Conservation (phyloP, 2,888 invertebrate species). For the Morpho achilles region DNA sequence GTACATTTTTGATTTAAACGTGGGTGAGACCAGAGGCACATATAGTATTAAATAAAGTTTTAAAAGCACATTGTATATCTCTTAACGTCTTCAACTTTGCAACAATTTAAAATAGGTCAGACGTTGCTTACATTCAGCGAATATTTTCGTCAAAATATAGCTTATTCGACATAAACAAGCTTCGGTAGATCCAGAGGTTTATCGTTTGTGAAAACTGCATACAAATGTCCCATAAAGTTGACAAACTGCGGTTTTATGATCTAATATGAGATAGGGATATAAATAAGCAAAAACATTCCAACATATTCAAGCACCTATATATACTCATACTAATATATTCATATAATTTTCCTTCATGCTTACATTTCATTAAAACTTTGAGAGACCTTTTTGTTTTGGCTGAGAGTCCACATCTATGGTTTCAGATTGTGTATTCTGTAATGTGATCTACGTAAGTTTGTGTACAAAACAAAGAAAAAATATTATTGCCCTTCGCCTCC, state of each 20-base stretch:
- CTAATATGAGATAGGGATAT: constrained; percentile 7
- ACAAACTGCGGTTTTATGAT: constrained; percentile 21
- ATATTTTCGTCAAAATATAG: constrained; percentile 1
- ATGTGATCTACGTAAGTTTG: no score
- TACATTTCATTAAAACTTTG: no score
- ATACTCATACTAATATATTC: background rate
- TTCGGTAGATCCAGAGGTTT: constrained; percentile 11
- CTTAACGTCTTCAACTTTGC: background rate
- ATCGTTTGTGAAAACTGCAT: constrained; percentile 22
- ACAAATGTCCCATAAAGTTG: constrained; percentile 19
- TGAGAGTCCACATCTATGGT: no score
- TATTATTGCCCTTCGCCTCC: no score
- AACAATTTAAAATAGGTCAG: background rate
- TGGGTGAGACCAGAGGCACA: no score
- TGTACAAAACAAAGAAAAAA: no score
- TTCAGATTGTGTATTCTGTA: no score
- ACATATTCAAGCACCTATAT: background rate
- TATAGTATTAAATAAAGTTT: no score
- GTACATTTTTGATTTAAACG: no score
- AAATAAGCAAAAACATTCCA: constrained; percentile 13
- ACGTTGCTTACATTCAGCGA: background rate
- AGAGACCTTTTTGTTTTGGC: no score
- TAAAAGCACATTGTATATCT: no score
- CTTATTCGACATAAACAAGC: constrained; percentile 7
- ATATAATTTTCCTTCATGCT: no score